Percentiles rank a stretch among this genome's conserved stretches.
Evolutionary conservation across 2,797 vertebrate genomes (phyloP).

Genomic region (Brotogeris chrysoptera): DNA sequence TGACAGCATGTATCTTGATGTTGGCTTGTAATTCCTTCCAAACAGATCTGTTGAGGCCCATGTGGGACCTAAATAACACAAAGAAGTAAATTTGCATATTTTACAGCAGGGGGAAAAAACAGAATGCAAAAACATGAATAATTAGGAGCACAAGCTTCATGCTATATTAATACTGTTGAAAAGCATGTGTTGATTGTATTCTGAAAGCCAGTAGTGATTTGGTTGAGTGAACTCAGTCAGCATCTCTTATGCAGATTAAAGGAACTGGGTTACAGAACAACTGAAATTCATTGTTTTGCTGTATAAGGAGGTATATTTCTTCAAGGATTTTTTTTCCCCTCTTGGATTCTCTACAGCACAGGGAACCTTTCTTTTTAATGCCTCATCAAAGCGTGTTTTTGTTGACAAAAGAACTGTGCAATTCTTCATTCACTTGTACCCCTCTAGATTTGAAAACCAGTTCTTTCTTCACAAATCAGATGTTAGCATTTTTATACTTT

Average conservation of each 20-base stretch:
- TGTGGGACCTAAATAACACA: constrained; percentile 65
- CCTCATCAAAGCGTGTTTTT: background rate
- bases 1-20: constrained; percentile 59
- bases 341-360: background rate
- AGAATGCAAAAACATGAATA: constrained; percentile 68
- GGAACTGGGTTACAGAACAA: constrained; percentile 68
- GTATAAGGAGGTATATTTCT: constrained; percentile 54
- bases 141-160: constrained; percentile 67
- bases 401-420: background rate
- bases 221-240: constrained; percentile 66
- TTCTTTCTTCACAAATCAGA: background rate
- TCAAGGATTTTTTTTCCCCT: background rate
- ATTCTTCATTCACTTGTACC: background rate
- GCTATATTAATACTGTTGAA: constrained; percentile 71
- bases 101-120: constrained; percentile 66
- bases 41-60: constrained; percentile 59
- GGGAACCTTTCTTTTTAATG: background rate
- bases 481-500: constrained; percentile 7
- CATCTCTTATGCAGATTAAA: constrained; percentile 70
- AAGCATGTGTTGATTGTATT: constrained; percentile 68
- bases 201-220: constrained; percentile 65
- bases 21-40: constrained; percentile 64
- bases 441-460: constrained; percentile 8
- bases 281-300: constrained; percentile 62
- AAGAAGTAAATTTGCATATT: constrained; percentile 74